Conservation (phyloP, 2,888 invertebrate species). For the Ramazzottius varieornatus region DNA sequence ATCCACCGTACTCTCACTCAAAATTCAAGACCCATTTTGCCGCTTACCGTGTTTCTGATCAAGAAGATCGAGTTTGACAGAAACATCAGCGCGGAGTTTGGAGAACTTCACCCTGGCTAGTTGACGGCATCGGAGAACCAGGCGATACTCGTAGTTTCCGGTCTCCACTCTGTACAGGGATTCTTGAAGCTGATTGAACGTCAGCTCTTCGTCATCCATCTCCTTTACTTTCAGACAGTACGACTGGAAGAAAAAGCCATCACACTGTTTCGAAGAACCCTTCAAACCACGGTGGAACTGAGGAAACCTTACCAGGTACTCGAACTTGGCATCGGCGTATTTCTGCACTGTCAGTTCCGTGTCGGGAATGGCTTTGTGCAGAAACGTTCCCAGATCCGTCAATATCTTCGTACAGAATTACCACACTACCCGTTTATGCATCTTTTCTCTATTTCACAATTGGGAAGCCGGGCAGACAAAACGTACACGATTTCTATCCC, state of each 20-base stretch:
- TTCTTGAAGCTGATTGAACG: constrained; percentile 40
- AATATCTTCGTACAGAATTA: constrained; percentile 35
- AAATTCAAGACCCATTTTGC: neutral
- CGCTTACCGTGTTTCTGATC: constrained; percentile 68
- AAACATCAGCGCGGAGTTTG: constrained; percentile 48
- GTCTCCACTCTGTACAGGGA: constrained; percentile 91
- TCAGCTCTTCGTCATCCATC: constrained; percentile 65
- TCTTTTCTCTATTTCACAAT: too few species aligned
- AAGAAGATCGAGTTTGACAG: constrained; percentile 81
- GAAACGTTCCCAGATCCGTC: constrained; percentile 76
- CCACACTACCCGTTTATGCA: too few species aligned
- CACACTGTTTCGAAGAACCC: neutral
- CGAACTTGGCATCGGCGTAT: constrained; percentile 95
- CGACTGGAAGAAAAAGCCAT: constrained; percentile 28
- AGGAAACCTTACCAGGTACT: constrained; percentile 41
- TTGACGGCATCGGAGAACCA: constrained; percentile 79
- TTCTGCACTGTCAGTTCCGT: constrained; percentile 86
- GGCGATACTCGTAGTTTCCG: constrained; percentile 90
- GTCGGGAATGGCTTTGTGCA: constrained; percentile 92
- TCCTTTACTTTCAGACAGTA: constrained; percentile 98
- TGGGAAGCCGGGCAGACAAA: too few species aligned
- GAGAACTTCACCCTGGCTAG: constrained; percentile 50
- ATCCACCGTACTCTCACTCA: neutral
- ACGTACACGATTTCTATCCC: too few species aligned
- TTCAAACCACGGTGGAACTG: neutral